These are phyloP conservation scores for Coreoperca whiteheadi DNA, from an alignment of 2,113 vertebrate genomes.

Conservation along the genomic window DNA sequence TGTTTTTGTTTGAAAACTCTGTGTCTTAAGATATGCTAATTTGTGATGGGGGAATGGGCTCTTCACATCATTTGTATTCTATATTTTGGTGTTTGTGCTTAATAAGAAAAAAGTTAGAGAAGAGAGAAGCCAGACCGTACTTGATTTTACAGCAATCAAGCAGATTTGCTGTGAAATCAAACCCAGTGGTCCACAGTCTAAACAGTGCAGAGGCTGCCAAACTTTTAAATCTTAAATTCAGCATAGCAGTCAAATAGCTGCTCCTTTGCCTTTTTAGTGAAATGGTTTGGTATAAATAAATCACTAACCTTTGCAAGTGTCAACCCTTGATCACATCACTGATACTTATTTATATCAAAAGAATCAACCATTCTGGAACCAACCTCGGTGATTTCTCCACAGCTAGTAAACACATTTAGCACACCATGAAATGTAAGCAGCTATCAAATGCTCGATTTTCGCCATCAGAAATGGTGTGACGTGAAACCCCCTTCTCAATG, in stretches of 20 bases:
- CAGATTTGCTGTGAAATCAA: constrained; percentile 45
- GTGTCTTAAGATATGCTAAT: neutral
- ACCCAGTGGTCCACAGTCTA: constrained; percentile 25
- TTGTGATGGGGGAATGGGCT: neutral
- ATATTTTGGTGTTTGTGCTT: neutral
- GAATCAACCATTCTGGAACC: neutral
- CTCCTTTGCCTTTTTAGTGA: neutral
- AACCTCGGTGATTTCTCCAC: neutral
- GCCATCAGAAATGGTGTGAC: neutral
- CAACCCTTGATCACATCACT: neutral
- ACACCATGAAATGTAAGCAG: no score
- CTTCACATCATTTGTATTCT: neutral
- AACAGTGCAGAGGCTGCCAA: constrained; percentile 42
- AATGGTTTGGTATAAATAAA: neutral
- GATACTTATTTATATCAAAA: neutral
- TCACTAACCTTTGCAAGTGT: neutral
- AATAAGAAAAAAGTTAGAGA: constrained; percentile 7
- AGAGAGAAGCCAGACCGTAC: constrained; percentile 41
- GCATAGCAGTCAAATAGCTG: neutral
- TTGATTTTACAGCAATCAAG: constrained; percentile 39
- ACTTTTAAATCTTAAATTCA: constrained; percentile 22
- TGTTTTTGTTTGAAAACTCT: neutral
- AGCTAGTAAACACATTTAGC: neutral
- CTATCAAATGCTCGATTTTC: no score
- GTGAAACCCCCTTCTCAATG: neutral